Evolutionary conservation across 2,797 vertebrate species (phyloP), one percentile per base, ranked within the genome.

Genomic region (Phylloscopus collybita): DNA sequence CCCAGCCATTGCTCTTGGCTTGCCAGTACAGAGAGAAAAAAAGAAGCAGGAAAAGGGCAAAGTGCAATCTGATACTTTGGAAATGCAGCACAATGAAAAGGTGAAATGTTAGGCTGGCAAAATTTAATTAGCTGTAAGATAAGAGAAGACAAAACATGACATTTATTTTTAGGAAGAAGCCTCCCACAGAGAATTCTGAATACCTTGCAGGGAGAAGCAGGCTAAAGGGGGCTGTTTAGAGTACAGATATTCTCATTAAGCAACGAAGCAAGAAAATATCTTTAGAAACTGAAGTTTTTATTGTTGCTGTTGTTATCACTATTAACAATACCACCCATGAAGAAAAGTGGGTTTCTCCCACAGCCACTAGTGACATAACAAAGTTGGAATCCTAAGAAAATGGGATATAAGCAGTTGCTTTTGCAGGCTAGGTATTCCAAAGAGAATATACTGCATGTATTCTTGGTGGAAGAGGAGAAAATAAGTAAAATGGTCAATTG

Each of bases 91-190:
- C 71, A 92, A 94, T 74, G 82, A 51, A 83, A 64, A 64, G 30
- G 59, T 92, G 80, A 78, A 79, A 45, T 90, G 80, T 72, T 95
- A 84, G 25, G 79, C 82, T 82, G 67, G 86, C 47, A 88, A 83
- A 64, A 86, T 78, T 93, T 92, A 96, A 93, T 97, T 96, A 96
- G 71, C 78, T 89, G 60, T 69, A 94, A 69, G 42, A 59, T 90
- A 88, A 92, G 65, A 91, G 85, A 89, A 96, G 96, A 88, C 88
- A 86, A 94, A 95, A 81, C 3, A 64, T 91, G 76, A n/a, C 62
- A 79, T 88, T 95, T 96, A 90, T 96, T 96, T 97, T 97, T 92
- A 86, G 94, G 89, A 81, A 67, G 49, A 85, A 92, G 40, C 67
- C 71, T 94, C 80, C 94, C 67, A 80, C 83, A 54, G 76, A 75